phyloP scores from a whole-genome alignment of 2,888 invertebrate genomes.

The Loripinus fragilis region DNA sequence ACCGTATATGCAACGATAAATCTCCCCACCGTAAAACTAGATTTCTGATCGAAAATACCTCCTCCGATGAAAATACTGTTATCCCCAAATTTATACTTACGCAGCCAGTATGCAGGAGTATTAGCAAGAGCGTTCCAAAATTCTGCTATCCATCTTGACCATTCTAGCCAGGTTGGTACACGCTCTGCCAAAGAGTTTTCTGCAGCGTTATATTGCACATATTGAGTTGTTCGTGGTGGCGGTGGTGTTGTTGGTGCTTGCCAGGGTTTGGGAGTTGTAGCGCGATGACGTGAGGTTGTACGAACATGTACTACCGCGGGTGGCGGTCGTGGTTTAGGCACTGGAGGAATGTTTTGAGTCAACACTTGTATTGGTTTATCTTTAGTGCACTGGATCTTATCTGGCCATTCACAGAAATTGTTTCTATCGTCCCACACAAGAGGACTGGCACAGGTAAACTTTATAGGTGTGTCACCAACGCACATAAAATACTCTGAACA shows the following conservation, averaged over 20 bases:
- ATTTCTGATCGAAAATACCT: no score
- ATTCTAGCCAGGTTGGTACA: constrained; percentile 54
- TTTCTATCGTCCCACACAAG: constrained; percentile 64
- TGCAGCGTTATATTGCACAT: constrained; percentile 9
- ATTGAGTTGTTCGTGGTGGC: constrained; percentile 1
- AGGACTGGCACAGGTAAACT: constrained; percentile 68
- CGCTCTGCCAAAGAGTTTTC: constrained; percentile 8
- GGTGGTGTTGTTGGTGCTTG: not conserved
- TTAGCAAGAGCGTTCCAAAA: constrained; percentile 51
- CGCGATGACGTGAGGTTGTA: not conserved
- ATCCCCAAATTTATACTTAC: constrained; percentile 41
- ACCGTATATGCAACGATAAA: no score
- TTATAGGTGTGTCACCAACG: constrained; percentile 61
- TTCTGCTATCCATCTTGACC: constrained; percentile 53
- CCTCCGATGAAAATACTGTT: no score
- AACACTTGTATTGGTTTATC: not conserved
- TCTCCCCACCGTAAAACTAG: no score
- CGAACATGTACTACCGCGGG: no score
- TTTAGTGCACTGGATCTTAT: constrained; percentile 60
- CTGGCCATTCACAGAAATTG: constrained; percentile 72
- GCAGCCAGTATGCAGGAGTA: constrained; percentile 27
- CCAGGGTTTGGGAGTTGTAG: constrained; percentile 14
- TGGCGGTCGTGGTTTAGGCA: not conserved
- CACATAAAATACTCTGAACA: constrained; percentile 71
- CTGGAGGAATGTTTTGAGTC: not conserved